Evolutionary conservation across 2,888 invertebrate species (phyloP).

Genomic region (Drosophila ezoana): DNA sequence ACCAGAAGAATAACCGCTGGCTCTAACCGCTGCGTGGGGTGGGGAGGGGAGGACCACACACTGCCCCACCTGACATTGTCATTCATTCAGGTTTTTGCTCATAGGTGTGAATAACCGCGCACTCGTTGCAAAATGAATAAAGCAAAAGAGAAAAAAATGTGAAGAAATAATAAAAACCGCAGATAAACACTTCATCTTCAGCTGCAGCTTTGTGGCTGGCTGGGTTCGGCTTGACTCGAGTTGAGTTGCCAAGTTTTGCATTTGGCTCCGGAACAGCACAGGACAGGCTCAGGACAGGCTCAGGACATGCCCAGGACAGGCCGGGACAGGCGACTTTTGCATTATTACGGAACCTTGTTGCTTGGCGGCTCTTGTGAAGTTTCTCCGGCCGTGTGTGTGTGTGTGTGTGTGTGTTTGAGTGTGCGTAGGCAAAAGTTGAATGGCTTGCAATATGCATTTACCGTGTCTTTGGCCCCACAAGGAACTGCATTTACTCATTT

Average conservation of each 20-base stretch:
- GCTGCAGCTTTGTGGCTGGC: slow-evolving; percentile 38
- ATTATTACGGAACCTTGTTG: slow-evolving; percentile 39
- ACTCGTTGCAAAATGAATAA: slow-evolving; percentile 1
- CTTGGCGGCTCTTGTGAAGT: slow-evolving; percentile 42
- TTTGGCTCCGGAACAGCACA: slow-evolving; percentile 35
- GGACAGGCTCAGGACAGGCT: not conserved
- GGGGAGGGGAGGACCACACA: no score
- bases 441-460: slow-evolving; percentile 53
- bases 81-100: slow-evolving; percentile 27
- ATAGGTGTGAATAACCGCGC: slow-evolving; percentile 78
- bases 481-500: slow-evolving; percentile 42
- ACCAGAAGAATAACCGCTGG: slow-evolving; percentile 7
- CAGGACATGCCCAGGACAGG: slow-evolving; percentile 10
- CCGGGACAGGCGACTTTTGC: slow-evolving; percentile 27
- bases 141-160: not conserved
- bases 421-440: slow-evolving; percentile 46
- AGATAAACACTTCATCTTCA: slow-evolving; percentile 64
- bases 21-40: not conserved
- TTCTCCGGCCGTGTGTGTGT: not conserved
- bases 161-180: slow-evolving; percentile 32
- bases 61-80: slow-evolving; percentile 36
- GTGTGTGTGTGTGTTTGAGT: slow-evolving; percentile 8
- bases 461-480: slow-evolving; percentile 36
- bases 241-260: slow-evolving; percentile 56
- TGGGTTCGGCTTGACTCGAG: slow-evolving; percentile 13